Evolutionary conservation across 2,888 invertebrate genomes (phyloP).

Genomic region (Melanargia galathea): DNA sequence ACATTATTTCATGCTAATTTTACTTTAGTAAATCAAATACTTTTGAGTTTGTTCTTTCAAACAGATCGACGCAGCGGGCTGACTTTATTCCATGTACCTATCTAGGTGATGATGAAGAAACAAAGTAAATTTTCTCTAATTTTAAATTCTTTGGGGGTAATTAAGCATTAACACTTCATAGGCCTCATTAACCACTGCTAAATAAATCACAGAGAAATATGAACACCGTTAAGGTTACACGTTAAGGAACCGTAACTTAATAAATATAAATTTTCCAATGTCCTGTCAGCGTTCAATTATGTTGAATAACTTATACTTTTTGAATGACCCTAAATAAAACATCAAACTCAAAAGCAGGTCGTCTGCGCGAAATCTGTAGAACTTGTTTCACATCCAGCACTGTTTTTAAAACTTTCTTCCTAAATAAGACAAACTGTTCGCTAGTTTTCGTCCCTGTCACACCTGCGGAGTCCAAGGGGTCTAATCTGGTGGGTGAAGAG

Average conservation of each 20-base stretch:
- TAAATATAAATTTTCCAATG: conserved; percentile 36
- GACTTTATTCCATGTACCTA: no score
- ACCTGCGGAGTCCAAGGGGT: conserved; percentile 45
- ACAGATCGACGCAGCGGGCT: no score
- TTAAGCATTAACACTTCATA: no score
- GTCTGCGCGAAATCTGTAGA: conserved; percentile 78
- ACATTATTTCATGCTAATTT: no score
- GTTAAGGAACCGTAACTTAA: conserved; percentile 22
- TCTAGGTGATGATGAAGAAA: not conserved
- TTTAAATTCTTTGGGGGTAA: not conserved
- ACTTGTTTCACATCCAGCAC: conserved; percentile 75
- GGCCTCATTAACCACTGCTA: not conserved
- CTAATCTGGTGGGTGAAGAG: conserved; percentile 59
- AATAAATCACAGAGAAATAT: conserved; percentile 13
- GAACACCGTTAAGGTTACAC: conserved; percentile 7
- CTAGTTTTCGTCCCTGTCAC: conserved; percentile 59
- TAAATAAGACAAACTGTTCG: conserved; percentile 62
- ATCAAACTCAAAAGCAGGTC: conserved; percentile 59
- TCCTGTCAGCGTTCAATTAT: conserved; percentile 45
- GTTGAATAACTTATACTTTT: conserved; percentile 44
- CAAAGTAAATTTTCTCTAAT: not conserved
- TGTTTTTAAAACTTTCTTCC: conserved; percentile 79
- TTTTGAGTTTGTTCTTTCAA: no score
- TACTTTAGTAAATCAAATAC: no score
- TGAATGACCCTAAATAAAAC: conserved; percentile 52